Conservation (phyloP, 1,140 invertebrate genomes). For the Papilio dardanus region DNA sequence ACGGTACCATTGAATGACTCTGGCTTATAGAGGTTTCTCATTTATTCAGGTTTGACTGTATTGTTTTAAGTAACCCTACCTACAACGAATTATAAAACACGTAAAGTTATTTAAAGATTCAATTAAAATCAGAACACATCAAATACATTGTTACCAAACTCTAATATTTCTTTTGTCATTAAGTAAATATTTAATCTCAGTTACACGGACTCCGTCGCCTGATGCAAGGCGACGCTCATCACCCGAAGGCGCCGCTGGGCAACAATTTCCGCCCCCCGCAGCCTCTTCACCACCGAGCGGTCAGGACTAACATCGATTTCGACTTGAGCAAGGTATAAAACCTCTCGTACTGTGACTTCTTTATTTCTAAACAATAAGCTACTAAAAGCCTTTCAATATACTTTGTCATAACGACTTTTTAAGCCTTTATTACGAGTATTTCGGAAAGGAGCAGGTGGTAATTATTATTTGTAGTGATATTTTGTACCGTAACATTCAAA, state of each 20-base stretch:
- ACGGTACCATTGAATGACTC: no score
- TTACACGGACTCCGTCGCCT: conserved; percentile 90
- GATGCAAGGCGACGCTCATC: conserved; percentile 93
- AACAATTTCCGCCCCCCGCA: conserved; percentile 97
- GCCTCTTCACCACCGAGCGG: conserved; percentile 93
- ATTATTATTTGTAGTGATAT: no score
- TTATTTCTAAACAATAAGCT: neutral
- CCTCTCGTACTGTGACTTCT: conserved; percentile 45
- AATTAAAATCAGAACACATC: neutral
- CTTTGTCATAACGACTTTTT: no score
- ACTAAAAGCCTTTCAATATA: no score
- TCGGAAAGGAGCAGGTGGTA: neutral
- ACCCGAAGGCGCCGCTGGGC: conserved; percentile 94
- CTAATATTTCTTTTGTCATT: no score
- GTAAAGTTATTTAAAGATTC: neutral
- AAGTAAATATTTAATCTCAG: conserved; percentile 79
- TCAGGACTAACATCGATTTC: conserved; percentile 98
- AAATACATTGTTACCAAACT: no score
- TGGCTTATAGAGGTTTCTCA: no score
- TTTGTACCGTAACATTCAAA: neutral
- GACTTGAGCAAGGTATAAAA: conserved; percentile 90
- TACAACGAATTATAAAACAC: no score
- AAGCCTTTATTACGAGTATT: no score
- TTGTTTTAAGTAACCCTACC: no score
- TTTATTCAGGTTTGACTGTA: no score